Evolutionary conservation across 1,140 invertebrate species (phyloP).

Genomic region (Drosophila azteca): DNA sequence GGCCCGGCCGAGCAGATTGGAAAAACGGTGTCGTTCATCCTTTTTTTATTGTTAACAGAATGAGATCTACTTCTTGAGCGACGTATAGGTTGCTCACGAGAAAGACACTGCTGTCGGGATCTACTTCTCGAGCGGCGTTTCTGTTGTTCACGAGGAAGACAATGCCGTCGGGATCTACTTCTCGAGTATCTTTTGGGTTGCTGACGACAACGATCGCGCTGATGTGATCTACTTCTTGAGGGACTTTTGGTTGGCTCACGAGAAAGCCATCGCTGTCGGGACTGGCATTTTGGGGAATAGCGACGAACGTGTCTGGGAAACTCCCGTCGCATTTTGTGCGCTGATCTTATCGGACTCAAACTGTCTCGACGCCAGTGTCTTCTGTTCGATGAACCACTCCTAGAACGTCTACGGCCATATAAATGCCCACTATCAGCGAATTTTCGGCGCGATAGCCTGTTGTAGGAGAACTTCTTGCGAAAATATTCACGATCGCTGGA

Average conservation of each 20-base stretch:
- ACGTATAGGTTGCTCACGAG: neutral
- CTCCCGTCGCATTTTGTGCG: neutral
- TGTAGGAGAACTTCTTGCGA: too few relatives aligned
- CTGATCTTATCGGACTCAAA: slow-evolving; percentile 1
- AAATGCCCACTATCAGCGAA: too few relatives aligned
- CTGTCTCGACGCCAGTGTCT: neutral
- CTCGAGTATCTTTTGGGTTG: neutral
- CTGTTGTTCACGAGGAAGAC: too few relatives aligned
- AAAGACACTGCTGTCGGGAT: neutral
- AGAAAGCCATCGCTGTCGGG: neutral
- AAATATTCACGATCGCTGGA: too few relatives aligned
- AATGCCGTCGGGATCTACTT: neutral
- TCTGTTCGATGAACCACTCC: neutral
- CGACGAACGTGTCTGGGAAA: too few relatives aligned
- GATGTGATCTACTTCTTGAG: slow-evolving; percentile 4
- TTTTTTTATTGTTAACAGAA: too few relatives aligned
- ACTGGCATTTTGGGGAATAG: neutral
- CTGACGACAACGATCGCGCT: neutral
- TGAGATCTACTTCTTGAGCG: neutral
- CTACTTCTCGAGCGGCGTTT: neutral
- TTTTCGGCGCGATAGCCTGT: too few relatives aligned
- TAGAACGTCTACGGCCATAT: neutral
- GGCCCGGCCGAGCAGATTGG: too few relatives aligned
- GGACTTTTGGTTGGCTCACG: neutral
- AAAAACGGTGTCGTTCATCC: too few relatives aligned